phyloP scores from a whole-genome alignment of 1,140 invertebrate genomes.

The Sinonovacula constricta region DNA sequence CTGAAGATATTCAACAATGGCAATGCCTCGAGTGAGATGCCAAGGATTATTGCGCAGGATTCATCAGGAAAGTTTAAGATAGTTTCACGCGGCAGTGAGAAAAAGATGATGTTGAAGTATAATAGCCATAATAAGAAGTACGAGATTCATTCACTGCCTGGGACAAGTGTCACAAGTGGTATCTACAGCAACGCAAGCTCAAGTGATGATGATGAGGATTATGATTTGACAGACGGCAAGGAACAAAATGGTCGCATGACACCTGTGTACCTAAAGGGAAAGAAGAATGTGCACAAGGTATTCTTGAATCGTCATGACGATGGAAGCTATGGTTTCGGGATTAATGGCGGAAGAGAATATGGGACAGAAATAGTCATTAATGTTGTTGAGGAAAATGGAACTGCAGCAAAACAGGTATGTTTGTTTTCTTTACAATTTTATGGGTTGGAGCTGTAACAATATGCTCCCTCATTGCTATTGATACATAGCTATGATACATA shows the following conservation, averaged over 20 bases:
- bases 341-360: constrained; percentile 97
- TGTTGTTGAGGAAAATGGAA: constrained; percentile 84
- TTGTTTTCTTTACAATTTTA: background rate
- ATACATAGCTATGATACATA: no score
- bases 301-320: constrained; percentile 63
- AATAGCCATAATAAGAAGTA: constrained; percentile 56
- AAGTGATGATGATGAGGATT: constrained; percentile 47
- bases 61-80: constrained; percentile 65
- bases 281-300: constrained; percentile 54
- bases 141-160: constrained; percentile 58
- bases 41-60: constrained; percentile 67
- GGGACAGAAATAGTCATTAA: constrained; percentile 98
- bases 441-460: background rate
- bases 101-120: constrained; percentile 53
- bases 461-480: no score
- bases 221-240: constrained; percentile 43
- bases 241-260: constrained; percentile 46
- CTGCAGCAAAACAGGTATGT: constrained; percentile 90
- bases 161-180: constrained; percentile 66
- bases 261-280: constrained; percentile 24
- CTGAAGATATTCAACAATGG: constrained; percentile 58
- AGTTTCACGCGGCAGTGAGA: constrained; percentile 60
- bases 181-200: constrained; percentile 61
- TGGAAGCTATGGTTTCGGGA: constrained; percentile 92
- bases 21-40: constrained; percentile 54